Evolutionary conservation across 2,113 vertebrate genomes (phyloP).

Genomic region (Muscicapa adusta): DNA sequence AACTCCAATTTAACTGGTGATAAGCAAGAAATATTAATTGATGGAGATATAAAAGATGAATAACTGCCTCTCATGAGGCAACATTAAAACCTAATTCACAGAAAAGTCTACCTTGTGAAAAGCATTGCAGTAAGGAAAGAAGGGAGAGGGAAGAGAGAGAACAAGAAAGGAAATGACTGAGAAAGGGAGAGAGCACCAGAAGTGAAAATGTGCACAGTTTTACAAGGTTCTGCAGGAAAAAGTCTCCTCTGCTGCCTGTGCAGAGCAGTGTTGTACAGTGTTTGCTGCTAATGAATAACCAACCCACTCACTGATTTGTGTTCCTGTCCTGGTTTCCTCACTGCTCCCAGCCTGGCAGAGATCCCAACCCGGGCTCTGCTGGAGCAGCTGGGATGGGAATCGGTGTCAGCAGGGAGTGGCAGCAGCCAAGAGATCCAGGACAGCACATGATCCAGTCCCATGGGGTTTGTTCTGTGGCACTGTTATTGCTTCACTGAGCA

Average conservation of each 20-base stretch:
- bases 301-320: background rate
- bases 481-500: background rate
- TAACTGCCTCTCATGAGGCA: background rate
- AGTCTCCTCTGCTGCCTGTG: background rate
- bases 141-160: background rate
- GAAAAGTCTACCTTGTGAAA: background rate
- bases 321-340: rapidly evolving
- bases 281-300: background rate
- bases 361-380: background rate
- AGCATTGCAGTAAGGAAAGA: background rate
- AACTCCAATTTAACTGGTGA: constrained; percentile 19
- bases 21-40: constrained; percentile 30
- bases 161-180: background rate
- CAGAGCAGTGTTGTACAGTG: background rate
- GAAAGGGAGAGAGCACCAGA: background rate
- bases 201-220: background rate
- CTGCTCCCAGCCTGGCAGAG: rapidly evolving
- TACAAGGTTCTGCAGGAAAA: background rate
- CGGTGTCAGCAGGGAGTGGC: rapidly evolving
- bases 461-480: background rate
- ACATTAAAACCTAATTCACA: constrained; percentile 32
- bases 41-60: constrained; percentile 38
- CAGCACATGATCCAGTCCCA: rapidly evolving
- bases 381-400: background rate
- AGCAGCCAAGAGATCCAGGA: background rate